A percentile compares a stretch with the other conserved stretches of the same genome.
phyloP scores from a whole-genome alignment of 1,140 invertebrate species.

The Drosophila melanica region DNA sequence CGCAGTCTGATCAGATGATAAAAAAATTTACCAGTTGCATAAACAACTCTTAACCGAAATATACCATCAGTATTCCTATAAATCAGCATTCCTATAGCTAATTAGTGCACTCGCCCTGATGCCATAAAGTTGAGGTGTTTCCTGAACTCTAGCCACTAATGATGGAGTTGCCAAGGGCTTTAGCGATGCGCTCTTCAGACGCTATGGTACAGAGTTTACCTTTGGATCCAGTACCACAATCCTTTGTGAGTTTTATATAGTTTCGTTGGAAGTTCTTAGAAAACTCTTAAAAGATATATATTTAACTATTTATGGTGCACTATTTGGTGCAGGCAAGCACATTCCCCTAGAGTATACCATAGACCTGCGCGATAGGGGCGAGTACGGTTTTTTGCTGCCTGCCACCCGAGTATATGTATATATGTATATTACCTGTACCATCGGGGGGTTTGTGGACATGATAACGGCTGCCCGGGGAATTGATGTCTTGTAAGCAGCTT shows the following conservation, averaged over 20 bases:
- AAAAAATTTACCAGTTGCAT: constrained; percentile 82
- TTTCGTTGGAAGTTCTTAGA: constrained; percentile 72
- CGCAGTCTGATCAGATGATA: constrained; percentile 87
- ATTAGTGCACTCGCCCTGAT: constrained; percentile 83
- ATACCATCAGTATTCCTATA: constrained; percentile 83
- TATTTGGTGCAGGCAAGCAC: constrained; percentile 87
- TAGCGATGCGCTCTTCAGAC: constrained; percentile 74
- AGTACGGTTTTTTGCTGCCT: constrained; percentile 91
- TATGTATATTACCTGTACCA: constrained; percentile 88
- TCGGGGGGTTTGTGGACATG: constrained; percentile 86
- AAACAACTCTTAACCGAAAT: constrained; percentile 70
- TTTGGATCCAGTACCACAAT: constrained; percentile 85
- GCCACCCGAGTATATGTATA: constrained; percentile 89
- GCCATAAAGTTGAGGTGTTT: constrained; percentile 78
- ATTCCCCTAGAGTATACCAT: constrained; percentile 88
- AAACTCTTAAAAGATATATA: neutral
- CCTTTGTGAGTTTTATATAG: constrained; percentile 83
- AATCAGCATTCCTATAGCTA: constrained; percentile 85
- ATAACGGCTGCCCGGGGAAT: constrained; percentile 85
- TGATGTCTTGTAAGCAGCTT: constrained; percentile 53
- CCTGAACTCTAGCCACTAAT: constrained; percentile 85
- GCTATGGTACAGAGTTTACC: constrained; percentile 82
- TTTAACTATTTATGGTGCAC: constrained; percentile 78
- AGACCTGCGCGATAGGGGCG: constrained; percentile 88
- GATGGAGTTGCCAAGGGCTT: constrained; percentile 84